A percentile compares a stretch with the other conserved stretches of the same genome.
Evolutionary conservation across 2,797 vertebrate genomes (phyloP).

Genomic region (Typhlichthys subterraneus): DNA sequence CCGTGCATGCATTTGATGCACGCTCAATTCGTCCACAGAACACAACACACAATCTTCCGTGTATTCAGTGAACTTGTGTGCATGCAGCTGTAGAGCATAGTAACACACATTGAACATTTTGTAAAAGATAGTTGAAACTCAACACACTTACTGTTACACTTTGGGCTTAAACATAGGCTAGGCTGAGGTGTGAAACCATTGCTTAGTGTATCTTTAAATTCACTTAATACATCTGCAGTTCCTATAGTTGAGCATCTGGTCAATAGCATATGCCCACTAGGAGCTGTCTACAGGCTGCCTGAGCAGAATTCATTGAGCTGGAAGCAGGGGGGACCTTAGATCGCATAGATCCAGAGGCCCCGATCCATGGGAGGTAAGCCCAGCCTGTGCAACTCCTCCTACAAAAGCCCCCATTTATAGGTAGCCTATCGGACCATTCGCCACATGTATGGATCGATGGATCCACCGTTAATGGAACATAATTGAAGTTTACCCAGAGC

Average conservation of each 20-base stretch:
- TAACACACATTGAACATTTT: not conserved
- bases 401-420: conserved; percentile 53
- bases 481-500: conserved; percentile 66
- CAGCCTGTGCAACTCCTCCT: conserved; percentile 38
- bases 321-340: conserved; percentile 66
- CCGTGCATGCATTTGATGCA: not conserved
- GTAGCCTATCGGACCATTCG: conserved; percentile 68
- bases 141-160: no score
- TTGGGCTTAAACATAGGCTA: no score
- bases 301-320: conserved; percentile 70
- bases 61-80: no score
- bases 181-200: not conserved
- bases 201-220: not conserved
- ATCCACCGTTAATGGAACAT: conserved; percentile 77
- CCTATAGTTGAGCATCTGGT: conserved; percentile 75
- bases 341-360: conserved; percentile 69
- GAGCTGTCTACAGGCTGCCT: conserved; percentile 64
- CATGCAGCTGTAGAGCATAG: no score
- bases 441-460: conserved; percentile 80
- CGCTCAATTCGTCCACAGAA: not conserved
- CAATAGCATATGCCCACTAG: conserved; percentile 61
- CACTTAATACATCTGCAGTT: conserved; percentile 18
- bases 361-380: conserved; percentile 64
- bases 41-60: no score
- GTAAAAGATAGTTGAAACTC: no score